Evolutionary conservation across 1,140 invertebrate genomes (phyloP).

Genomic region (Chionoecetes opilio): DNA sequence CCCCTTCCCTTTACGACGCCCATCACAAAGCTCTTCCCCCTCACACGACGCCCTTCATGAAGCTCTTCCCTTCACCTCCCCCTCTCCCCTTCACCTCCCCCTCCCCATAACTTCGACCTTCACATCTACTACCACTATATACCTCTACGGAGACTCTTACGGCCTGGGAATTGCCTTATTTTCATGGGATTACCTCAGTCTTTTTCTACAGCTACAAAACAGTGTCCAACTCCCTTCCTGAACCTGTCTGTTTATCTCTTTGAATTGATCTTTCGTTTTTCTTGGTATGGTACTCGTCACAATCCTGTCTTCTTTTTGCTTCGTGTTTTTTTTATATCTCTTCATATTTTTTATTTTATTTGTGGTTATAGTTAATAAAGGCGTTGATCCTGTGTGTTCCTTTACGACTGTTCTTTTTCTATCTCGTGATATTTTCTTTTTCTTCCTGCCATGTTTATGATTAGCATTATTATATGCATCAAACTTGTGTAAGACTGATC

Average conservation of each 20-base stretch:
- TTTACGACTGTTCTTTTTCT: no score
- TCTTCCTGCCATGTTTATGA: no score
- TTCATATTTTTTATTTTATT: no score
- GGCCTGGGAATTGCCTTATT: constrained; percentile 16
- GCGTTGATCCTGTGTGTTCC: no score
- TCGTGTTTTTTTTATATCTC: no score
- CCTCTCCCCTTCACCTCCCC: background rate
- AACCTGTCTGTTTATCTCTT: background rate
- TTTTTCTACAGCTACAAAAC: background rate
- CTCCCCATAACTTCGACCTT: background rate
- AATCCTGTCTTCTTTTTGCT: background rate
- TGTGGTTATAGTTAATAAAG: no score
- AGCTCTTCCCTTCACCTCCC: background rate
- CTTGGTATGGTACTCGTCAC: background rate
- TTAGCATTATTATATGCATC: no score
- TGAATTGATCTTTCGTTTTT: no score
- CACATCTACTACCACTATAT: constrained; percentile 12
- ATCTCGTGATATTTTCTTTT: no score
- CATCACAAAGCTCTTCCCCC: background rate
- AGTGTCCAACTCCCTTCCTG: background rate
- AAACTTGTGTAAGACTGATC: no score
- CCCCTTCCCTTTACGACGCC: background rate
- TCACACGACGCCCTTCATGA: background rate
- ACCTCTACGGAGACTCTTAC: background rate
- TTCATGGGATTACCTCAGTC: background rate